phyloP scores from a whole-genome alignment of 2,888 invertebrate genomes.

The Carcina quercana region DNA sequence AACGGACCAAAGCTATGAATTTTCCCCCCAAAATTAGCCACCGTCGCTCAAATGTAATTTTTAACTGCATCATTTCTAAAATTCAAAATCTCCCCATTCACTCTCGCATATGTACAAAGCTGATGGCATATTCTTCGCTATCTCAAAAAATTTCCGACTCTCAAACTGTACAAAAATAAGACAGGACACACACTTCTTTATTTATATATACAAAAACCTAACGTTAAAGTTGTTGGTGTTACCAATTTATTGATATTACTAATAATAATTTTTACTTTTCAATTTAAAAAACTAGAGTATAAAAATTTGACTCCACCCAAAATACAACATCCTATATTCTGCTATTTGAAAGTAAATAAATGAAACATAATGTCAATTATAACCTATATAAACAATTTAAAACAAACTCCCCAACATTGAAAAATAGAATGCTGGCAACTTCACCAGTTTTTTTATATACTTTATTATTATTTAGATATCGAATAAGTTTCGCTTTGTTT shows the following conservation, averaged over 20 bases:
- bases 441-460: no score
- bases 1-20: no score
- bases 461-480: no score
- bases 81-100: slow-evolving; percentile 11
- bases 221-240: slow-evolving; percentile 50
- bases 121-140: slow-evolving; percentile 5
- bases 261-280: slow-evolving; percentile 29
- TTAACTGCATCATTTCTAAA: no score
- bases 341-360: slow-evolving; percentile 38
- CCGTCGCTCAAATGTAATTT: no score
- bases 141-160: slow-evolving; percentile 1
- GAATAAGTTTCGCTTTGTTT: no score
- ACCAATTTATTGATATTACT: slow-evolving; percentile 50
- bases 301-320: slow-evolving; percentile 53
- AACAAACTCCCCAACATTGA: no score
- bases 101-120: slow-evolving; percentile 27
- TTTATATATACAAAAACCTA: slow-evolving; percentile 43
- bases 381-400: no score
- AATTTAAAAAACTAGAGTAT: slow-evolving; percentile 48
- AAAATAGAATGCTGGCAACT: no score
- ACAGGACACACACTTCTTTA: slow-evolving; percentile 30
- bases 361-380: no score
- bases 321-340: slow-evolving; percentile 39
- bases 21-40: no score
- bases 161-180: slow-evolving; percentile 43